A percentile compares a stretch with the other conserved stretches of the same genome.
Conservation (phyloP, 2,888 invertebrate species). For the Eueremaeus valkanovi region DNA sequence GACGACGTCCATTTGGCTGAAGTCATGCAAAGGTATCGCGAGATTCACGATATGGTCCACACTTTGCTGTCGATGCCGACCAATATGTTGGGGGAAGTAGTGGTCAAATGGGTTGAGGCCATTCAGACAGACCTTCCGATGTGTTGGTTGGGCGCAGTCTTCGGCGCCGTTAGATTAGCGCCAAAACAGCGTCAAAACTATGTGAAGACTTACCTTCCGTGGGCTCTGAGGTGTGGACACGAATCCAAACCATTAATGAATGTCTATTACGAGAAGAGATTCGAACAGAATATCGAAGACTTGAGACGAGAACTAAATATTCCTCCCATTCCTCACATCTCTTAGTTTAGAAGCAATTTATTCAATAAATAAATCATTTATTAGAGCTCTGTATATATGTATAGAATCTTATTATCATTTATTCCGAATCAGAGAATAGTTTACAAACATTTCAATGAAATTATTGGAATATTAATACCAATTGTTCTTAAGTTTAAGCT, state of each 20-base stretch:
- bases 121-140: slow-evolving; percentile 92
- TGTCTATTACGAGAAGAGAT: slow-evolving; percentile 86
- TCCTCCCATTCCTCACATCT: slow-evolving; percentile 50
- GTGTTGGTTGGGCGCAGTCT: slow-evolving; percentile 87
- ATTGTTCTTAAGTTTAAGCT: too few species aligned
- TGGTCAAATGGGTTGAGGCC: slow-evolving; percentile 97
- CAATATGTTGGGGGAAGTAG: slow-evolving; percentile 73
- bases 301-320: slow-evolving; percentile 78
- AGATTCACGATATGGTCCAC: slow-evolving; percentile 93
- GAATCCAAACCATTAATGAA: slow-evolving; percentile 75
- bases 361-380: too few species aligned
- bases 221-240: slow-evolving; percentile 75
- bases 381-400: too few species aligned
- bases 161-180: slow-evolving; percentile 80
- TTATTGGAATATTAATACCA: too few species aligned
- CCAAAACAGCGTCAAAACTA: slow-evolving; percentile 80
- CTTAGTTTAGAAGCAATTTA: too few species aligned
- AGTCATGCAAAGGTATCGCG: slow-evolving; percentile 94
- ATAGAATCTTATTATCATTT: too few species aligned
- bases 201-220: slow-evolving; percentile 70
- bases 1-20: slow-evolving; percentile 85
- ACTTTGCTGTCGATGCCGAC: slow-evolving; percentile 87
- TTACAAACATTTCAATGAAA: too few species aligned
- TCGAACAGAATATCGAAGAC: slow-evolving; percentile 79
- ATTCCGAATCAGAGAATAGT: too few species aligned